Evolutionary conservation across 1,140 invertebrate genomes (phyloP).

Genomic region (Cryptotermes secundus): DNA sequence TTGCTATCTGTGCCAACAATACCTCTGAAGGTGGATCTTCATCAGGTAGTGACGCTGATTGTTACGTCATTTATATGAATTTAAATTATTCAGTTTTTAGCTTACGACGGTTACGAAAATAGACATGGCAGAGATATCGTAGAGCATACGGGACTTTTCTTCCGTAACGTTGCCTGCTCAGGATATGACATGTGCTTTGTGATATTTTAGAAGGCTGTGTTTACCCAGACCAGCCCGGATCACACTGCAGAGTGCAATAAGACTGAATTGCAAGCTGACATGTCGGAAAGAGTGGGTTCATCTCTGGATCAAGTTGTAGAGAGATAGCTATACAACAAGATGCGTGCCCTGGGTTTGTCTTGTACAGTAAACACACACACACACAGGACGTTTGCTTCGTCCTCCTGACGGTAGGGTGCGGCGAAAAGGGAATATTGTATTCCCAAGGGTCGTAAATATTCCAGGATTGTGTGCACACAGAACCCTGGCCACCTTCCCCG

Average conservation of each 20-base stretch:
- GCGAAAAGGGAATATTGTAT: constrained; percentile 2
- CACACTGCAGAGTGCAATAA: background rate
- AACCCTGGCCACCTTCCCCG: background rate
- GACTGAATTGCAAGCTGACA: background rate
- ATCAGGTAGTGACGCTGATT: too few relatives aligned
- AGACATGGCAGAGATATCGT: too few relatives aligned
- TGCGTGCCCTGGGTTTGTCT: background rate
- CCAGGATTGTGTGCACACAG: background rate
- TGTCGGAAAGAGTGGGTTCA: background rate
- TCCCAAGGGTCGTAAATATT: constrained; percentile 14
- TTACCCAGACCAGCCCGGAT: too few relatives aligned
- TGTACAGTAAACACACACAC: background rate
- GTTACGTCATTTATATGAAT: too few relatives aligned
- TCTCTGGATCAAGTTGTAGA: background rate
- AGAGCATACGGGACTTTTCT: too few relatives aligned
- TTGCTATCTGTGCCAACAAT: too few relatives aligned
- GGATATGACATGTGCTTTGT: too few relatives aligned
- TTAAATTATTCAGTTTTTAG: too few relatives aligned
- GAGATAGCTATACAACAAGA: background rate
- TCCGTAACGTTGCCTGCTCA: too few relatives aligned
- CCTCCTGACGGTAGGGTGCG: background rate
- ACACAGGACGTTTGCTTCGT: background rate
- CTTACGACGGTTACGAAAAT: too few relatives aligned
- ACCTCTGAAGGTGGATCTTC: too few relatives aligned
- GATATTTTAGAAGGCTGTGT: too few relatives aligned